Conservation (phyloP, 2,797 vertebrate species). For the Sparus aurata region DNA sequence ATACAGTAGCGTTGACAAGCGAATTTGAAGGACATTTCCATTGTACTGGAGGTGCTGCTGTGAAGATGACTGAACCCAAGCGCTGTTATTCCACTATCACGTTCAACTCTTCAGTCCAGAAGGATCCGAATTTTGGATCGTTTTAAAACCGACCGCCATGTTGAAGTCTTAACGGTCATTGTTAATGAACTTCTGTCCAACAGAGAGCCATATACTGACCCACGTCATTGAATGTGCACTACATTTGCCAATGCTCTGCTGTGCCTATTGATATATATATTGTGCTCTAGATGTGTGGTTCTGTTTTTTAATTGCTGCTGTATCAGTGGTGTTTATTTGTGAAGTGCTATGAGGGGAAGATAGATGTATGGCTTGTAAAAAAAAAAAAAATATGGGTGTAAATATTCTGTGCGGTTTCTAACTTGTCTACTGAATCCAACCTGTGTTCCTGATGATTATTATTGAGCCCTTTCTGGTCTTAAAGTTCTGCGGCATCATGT, state of each 20-base stretch:
- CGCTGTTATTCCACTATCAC: neutral
- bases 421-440: constrained; percentile 25
- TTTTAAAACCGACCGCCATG: neutral
- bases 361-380: constrained; percentile 23
- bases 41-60: neutral
- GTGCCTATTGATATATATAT: constrained; percentile 58
- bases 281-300: constrained; percentile 34
- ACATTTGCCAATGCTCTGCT: constrained; percentile 57
- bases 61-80: neutral
- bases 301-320: constrained; percentile 48
- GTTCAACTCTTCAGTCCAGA: neutral
- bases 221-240: constrained; percentile 48
- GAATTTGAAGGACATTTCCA: constrained; percentile 23
- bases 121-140: neutral
- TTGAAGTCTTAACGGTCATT: neutral
- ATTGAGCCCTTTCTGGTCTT: constrained; percentile 16
- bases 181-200: constrained; percentile 5
- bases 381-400: constrained; percentile 41
- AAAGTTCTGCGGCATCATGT: constrained; percentile 1
- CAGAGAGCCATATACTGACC: constrained; percentile 50
- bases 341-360: constrained; percentile 13
- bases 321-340: constrained; percentile 58
- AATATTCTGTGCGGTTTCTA: constrained; percentile 53
- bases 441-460: constrained; percentile 10
- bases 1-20: neutral